A percentile compares a stretch with the other conserved stretches of the same genome.
Conservation (phyloP, 2,888 invertebrate genomes). For the Dolichomitus sp. region DNA sequence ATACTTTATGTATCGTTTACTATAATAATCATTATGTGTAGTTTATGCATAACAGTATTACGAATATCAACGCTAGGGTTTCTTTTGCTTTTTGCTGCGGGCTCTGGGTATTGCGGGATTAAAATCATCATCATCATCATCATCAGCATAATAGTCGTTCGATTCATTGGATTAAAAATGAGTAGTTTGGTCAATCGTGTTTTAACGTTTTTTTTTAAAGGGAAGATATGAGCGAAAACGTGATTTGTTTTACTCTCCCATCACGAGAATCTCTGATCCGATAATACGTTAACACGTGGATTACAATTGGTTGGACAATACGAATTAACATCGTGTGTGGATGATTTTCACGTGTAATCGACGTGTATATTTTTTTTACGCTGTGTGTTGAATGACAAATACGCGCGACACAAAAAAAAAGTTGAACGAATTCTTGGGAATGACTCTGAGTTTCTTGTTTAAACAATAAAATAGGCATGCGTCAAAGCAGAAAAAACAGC, state of each 20-base stretch:
- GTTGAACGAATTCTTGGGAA: constrained; percentile 66
- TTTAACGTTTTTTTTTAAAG: background rate
- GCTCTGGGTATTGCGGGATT: constrained; percentile 56
- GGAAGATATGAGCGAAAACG: constrained; percentile 31
- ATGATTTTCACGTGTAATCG: constrained; percentile 27
- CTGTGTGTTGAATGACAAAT: constrained; percentile 28
- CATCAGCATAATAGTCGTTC: constrained; percentile 19
- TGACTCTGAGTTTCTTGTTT: constrained; percentile 70
- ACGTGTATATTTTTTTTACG: background rate
- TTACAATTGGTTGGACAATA: constrained; percentile 27
- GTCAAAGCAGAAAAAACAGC: constrained; percentile 62
- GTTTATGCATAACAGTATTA: constrained; percentile 85
- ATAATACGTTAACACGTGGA: constrained; percentile 13
- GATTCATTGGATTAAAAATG: constrained; percentile 24
- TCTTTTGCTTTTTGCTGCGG: constrained; percentile 56
- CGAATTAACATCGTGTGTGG: constrained; percentile 16
- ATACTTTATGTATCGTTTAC: constrained; percentile 86
- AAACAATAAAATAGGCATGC: constrained; percentile 72
- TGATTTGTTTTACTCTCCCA: constrained; percentile 3
- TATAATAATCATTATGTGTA: constrained; percentile 86
- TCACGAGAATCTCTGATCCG: constrained; percentile 9
- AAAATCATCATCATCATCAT: constrained; percentile 22
- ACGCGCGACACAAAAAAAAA: constrained; percentile 53
- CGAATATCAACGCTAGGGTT: constrained; percentile 85
- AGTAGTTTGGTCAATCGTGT: constrained; percentile 32